phyloP scores from a whole-genome alignment of 2,797 vertebrate species.

The Pempheris klunzingeri region DNA sequence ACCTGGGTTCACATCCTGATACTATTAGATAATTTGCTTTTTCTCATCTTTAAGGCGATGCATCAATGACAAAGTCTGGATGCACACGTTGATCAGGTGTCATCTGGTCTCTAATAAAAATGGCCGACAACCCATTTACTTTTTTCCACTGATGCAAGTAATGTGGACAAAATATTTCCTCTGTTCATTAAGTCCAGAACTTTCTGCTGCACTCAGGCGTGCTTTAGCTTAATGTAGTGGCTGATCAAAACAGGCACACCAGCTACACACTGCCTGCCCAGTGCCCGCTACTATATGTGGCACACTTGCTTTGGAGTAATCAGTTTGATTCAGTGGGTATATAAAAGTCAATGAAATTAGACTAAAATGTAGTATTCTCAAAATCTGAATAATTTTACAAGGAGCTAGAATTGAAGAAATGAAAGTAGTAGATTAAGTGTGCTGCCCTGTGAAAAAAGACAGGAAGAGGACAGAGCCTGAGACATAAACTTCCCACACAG shows the following conservation, averaged over 20 bases:
- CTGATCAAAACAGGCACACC: conserved; percentile 29
- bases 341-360: conserved; percentile 10
- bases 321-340: not conserved
- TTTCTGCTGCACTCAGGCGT: conserved; percentile 14
- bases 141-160: not conserved
- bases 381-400: not conserved
- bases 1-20: not conserved
- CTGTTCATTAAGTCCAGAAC: conserved; percentile 4
- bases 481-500: not conserved
- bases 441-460: not conserved
- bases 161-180: conserved; percentile 3
- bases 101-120: not conserved
- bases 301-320: conserved; percentile 14
- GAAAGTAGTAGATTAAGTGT: not conserved
- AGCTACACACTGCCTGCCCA: not conserved
- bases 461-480: not conserved
- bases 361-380: conserved; percentile 6
- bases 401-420: not conserved
- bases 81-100: not conserved
- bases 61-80: not conserved
- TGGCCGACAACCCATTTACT: not conserved
- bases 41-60: not conserved
- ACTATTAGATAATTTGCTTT: not conserved
- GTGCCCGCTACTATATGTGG: not conserved
- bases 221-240: conserved; percentile 1